These are phyloP conservation scores for Ophiothrix spiculata DNA, from an alignment of 35 echinoderm and acorn worm genomes.

Conservation along the genomic window DNA sequence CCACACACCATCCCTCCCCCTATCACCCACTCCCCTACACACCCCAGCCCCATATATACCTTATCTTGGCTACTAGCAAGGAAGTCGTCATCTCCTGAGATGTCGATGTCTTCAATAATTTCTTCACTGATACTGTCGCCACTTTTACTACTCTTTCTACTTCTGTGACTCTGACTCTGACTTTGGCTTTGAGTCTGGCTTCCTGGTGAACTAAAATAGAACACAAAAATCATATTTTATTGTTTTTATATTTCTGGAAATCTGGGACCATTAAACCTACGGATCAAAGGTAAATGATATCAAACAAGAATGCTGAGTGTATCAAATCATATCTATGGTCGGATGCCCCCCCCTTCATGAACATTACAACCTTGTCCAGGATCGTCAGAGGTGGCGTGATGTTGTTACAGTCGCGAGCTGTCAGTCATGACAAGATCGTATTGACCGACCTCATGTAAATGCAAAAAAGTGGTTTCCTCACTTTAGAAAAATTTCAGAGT, in stretches of 20 bases:
- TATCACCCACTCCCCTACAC: background rate
- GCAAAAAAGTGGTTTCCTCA: no score
- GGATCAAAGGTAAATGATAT: background rate
- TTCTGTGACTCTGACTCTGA: constrained; percentile 42
- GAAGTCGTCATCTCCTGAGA: constrained; percentile 81
- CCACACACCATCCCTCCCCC: no score
- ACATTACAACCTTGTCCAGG: no score
- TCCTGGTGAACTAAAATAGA: constrained; percentile 68
- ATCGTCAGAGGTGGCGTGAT: no score
- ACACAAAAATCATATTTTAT: background rate
- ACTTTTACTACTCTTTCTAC: constrained; percentile 42
- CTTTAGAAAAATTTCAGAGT: no score
- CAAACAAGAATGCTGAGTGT: no score
- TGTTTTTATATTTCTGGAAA: background rate
- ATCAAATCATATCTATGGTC: no score
- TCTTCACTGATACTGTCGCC: constrained; percentile 89
- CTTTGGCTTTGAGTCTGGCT: constrained; percentile 58
- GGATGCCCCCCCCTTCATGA: no score
- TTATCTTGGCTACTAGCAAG: constrained; percentile 87
- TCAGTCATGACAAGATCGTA: no score
- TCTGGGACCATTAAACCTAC: background rate
- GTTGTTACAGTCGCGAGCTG: no score
- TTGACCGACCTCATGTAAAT: no score
- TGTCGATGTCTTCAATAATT: constrained; percentile 21
- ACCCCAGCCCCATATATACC: constrained; percentile 37